Conservation (phyloP, 2,113 vertebrate genomes). For the Phylloscopus trochilus region DNA sequence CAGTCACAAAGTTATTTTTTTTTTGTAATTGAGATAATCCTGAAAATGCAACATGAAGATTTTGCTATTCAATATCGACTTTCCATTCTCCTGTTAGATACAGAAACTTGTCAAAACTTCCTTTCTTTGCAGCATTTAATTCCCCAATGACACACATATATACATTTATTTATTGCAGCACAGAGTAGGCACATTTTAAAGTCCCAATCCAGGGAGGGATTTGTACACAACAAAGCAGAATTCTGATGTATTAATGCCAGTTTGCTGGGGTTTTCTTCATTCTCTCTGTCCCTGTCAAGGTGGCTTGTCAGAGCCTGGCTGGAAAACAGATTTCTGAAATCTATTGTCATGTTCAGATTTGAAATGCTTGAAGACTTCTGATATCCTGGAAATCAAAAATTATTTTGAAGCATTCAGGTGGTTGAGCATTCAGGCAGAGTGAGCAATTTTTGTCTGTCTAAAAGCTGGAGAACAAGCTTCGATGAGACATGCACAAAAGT, state of each 20-base stretch:
- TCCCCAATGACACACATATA: fast-evolving
- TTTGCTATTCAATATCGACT: not conserved
- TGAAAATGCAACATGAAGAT: not conserved
- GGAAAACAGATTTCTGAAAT: not conserved
- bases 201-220: not conserved
- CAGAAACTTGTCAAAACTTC: fast-evolving
- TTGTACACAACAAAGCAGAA: not conserved
- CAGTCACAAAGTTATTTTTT: not conserved
- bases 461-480: not conserved
- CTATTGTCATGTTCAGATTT: not conserved
- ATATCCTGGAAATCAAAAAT: not conserved
- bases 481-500: not conserved
- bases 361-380: not conserved
- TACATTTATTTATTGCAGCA: not conserved
- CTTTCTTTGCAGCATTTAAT: not conserved
- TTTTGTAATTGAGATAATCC: not conserved
- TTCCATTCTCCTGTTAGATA: not conserved
- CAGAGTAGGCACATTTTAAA: not conserved
- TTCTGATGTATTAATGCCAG: not conserved
- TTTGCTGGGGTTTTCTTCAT: not conserved
- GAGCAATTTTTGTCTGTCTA: not conserved
- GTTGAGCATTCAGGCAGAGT: not conserved
- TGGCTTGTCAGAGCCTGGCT: not conserved
- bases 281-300: not conserved
- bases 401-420: not conserved